A percentile compares a stretch with the other conserved stretches of the same genome.
phyloP scores from a whole-genome alignment of 2,797 vertebrate species.

The Hydrolagus colliei region DNA sequence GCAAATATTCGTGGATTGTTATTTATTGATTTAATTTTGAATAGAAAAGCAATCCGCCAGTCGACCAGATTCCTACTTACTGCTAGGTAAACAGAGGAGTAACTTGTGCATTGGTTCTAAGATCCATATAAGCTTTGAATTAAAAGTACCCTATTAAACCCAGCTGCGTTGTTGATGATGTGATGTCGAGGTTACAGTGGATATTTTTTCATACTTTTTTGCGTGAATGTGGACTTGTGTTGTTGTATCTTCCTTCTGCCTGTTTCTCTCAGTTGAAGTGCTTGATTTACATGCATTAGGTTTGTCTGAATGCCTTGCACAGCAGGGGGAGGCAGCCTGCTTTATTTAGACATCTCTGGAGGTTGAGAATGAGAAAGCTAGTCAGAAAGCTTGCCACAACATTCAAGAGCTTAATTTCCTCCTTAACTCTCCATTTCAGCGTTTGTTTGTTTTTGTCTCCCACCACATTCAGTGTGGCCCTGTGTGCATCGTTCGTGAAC shows the following conservation, averaged over 20 bases:
- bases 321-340: conserved; percentile 23
- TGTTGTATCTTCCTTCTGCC: neutral
- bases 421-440: neutral
- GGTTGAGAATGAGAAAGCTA: neutral
- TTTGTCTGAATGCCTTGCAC: conserved; percentile 21
- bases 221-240: neutral
- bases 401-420: neutral
- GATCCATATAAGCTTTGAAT: neutral
- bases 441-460: neutral
- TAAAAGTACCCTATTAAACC: neutral
- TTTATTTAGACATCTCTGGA: neutral
- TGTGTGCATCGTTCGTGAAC: conserved; percentile 3
- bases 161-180: neutral
- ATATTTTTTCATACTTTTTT: neutral
- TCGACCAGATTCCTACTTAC: too few species aligned
- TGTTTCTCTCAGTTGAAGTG: neutral
- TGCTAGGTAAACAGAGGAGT: too few species aligned
- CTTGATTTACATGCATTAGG: conserved; percentile 8
- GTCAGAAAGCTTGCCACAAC: neutral
- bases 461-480: neutral
- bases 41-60: too few species aligned
- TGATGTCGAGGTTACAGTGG: too few species aligned
- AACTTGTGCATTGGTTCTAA: too few species aligned
- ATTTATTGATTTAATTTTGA: too few species aligned
- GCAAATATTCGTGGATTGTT: too few species aligned